These are phyloP conservation scores for Microctenopoma lineatum DNA, from an alignment of 2,797 vertebrate species.

Conservation along the genomic window DNA sequence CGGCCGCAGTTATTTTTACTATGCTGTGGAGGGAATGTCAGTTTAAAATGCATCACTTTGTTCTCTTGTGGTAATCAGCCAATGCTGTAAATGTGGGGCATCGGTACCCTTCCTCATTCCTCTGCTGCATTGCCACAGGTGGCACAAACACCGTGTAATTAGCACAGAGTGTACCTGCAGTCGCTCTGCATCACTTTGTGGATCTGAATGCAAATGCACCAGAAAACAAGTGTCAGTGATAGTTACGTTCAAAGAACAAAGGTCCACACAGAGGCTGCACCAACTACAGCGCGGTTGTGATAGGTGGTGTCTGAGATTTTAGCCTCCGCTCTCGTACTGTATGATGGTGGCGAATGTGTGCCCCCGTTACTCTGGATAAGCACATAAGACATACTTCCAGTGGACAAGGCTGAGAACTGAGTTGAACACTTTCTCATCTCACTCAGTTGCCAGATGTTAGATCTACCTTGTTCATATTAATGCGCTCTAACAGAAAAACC, in stretches of 20 bases:
- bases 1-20: conserved; percentile 13
- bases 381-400: not conserved
- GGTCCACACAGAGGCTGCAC: not conserved
- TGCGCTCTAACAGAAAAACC: not conserved
- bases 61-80: conserved; percentile 12
- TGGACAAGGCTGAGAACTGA: not conserved
- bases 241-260: conserved; percentile 4
- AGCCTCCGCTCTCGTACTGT: not conserved
- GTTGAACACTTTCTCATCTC: not conserved
- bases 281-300: not conserved
- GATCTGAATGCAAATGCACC: conserved; percentile 25
- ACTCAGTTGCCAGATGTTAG: not conserved
- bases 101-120: conserved; percentile 20
- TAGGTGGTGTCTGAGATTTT: not conserved
- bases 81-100: conserved; percentile 32
- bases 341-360: not conserved
- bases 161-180: conserved; percentile 13
- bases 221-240: conserved; percentile 30
- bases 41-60: conserved; percentile 15
- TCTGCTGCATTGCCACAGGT: conserved; percentile 48
- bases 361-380: not conserved
- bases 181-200: not conserved
- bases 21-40: not conserved
- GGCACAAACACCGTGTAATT: conserved; percentile 48
- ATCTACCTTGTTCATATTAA: not conserved